phyloP scores from a whole-genome alignment of 2,113 vertebrate genomes.

The Tiliqua scincoides region DNA sequence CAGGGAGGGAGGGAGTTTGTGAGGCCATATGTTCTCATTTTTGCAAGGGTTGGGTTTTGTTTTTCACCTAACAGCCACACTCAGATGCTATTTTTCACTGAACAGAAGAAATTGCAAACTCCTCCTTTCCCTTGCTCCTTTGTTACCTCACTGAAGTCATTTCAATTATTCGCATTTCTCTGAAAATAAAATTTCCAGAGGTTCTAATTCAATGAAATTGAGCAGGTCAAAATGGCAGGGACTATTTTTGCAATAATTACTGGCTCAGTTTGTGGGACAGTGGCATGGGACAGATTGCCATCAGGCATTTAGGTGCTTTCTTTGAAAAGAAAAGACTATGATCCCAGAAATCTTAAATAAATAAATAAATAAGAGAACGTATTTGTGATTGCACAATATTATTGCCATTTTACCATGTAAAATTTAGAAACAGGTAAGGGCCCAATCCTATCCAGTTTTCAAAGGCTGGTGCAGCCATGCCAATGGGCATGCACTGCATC shows the following conservation, averaged over 20 bases:
- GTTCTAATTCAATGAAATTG: constrained; percentile 23
- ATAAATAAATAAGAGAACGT: neutral
- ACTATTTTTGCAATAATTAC: constrained; percentile 21
- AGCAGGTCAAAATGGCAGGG: constrained; percentile 16
- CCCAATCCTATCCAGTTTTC: too few relatives aligned
- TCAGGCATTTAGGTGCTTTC: constrained; percentile 8
- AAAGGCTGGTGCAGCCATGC: too few relatives aligned
- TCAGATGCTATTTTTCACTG: neutral
- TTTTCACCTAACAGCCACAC: neutral
- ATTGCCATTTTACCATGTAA: neutral
- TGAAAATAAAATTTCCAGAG: neutral
- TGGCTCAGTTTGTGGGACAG: neutral
- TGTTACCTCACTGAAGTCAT: neutral
- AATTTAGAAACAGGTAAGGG: neutral
- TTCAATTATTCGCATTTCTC: constrained; percentile 2
- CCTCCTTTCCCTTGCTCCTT: constrained; percentile 3
- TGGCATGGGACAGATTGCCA: constrained; percentile 1
- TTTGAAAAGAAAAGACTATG: neutral
- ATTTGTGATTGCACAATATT: neutral
- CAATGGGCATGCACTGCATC: too few relatives aligned
- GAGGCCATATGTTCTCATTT: neutral
- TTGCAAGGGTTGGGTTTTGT: neutral
- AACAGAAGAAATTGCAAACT: neutral
- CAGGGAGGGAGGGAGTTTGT: neutral
- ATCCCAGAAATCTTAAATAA: neutral